phyloP scores from a whole-genome alignment of 2,888 invertebrate species.

The Cremastinae sp. region DNA sequence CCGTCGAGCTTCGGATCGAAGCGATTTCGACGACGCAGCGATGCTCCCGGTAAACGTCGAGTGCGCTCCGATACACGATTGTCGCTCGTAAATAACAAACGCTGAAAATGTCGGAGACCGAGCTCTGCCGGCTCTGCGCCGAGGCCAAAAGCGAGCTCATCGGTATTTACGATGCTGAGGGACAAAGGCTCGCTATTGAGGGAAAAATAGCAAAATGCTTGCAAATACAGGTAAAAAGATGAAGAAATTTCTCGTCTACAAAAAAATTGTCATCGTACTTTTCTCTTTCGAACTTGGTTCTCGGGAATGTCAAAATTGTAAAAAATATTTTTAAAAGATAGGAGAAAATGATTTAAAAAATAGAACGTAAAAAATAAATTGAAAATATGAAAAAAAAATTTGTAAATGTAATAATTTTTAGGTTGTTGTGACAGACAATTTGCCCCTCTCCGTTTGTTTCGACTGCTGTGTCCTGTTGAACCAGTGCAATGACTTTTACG shows the following conservation, averaged over 20 bases:
- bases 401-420: slow-evolving; percentile 55
- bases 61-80: slow-evolving; percentile 4
- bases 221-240: slow-evolving; percentile 78
- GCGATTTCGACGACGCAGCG: slow-evolving; percentile 41
- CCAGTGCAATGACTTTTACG: slow-evolving; percentile 79
- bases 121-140: slow-evolving; percentile 81
- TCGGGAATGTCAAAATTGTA: slow-evolving; percentile 11
- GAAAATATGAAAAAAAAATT: neutral
- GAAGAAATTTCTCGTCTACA: slow-evolving; percentile 14
- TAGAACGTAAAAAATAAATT: too few species aligned
- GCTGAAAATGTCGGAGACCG: slow-evolving; percentile 72
- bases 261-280: slow-evolving; percentile 17
- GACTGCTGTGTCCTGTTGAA: slow-evolving; percentile 79
- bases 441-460: slow-evolving; percentile 79
- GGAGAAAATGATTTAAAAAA: too few species aligned
- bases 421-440: slow-evolving; percentile 76
- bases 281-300: neutral
- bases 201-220: slow-evolving; percentile 80
- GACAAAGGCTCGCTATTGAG: slow-evolving; percentile 78
- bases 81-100: slow-evolving; percentile 25
- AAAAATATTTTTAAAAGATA: too few species aligned
- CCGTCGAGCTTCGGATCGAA: slow-evolving; percentile 4
- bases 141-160: slow-evolving; percentile 77
- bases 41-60: slow-evolving; percentile 20
- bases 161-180: slow-evolving; percentile 80